Evolutionary conservation across 2,113 vertebrate genomes (phyloP).

Genomic region (Ageneiosus marmoratus): DNA sequence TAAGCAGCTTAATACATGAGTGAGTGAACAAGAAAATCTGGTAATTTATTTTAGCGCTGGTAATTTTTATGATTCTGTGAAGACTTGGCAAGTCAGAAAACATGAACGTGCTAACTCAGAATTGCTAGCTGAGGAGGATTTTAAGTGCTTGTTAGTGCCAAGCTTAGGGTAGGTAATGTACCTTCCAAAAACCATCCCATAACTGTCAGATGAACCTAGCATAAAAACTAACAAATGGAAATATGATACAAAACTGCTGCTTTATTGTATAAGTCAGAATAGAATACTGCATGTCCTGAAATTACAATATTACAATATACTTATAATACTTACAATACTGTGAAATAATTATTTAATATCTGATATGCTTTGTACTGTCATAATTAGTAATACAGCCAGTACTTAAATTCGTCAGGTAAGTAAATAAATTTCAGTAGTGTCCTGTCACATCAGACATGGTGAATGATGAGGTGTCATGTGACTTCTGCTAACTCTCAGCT

Average conservation of each 20-base stretch:
- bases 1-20: no score
- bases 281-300: not conserved
- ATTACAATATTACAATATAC: not conserved
- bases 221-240: not conserved
- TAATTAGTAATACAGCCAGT: not conserved
- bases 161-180: not conserved
- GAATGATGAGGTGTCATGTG: not conserved
- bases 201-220: not conserved
- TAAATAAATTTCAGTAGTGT: not conserved
- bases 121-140: not conserved
- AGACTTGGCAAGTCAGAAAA: not conserved
- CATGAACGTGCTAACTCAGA: not conserved
- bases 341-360: not conserved
- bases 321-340: not conserved
- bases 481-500: not conserved
- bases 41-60: not conserved
- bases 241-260: no score
- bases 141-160: not conserved
- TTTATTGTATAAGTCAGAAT: not conserved
- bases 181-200: not conserved
- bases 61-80: not conserved
- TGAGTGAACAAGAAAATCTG: no score
- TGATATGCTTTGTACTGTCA: not conserved
- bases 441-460: not conserved
- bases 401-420: not conserved